These are phyloP conservation scores for Tapirus indicus DNA, from an alignment of 2,797 vertebrate genomes.

Conservation along the genomic window DNA sequence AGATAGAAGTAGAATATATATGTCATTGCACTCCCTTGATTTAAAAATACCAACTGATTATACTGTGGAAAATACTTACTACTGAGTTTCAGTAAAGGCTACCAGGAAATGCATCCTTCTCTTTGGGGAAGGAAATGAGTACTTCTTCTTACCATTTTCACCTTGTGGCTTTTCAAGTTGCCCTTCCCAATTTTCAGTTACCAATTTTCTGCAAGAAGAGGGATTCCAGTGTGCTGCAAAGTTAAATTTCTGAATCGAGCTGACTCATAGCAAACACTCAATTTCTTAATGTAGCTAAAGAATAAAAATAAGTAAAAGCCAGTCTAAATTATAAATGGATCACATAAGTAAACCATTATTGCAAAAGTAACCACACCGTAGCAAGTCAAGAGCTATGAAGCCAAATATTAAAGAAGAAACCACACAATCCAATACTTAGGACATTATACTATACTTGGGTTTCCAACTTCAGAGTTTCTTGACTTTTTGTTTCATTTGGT, in stretches of 20 bases:
- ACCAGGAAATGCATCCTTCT: background rate
- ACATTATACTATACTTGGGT: background rate
- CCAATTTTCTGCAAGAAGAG: background rate
- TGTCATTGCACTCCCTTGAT: background rate
- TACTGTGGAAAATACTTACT: background rate
- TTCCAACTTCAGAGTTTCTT: constrained; percentile 38
- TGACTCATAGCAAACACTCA: background rate
- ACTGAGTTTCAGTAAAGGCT: background rate
- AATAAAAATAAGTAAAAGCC: constrained; percentile 16
- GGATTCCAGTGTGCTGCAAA: background rate
- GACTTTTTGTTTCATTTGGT: constrained; percentile 63
- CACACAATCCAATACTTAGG: background rate
- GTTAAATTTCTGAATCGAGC: background rate
- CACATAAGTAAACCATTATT: background rate
- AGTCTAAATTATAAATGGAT: background rate
- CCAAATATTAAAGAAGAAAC: background rate
- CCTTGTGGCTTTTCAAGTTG: constrained; percentile 4
- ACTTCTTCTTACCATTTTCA: constrained; percentile 14
- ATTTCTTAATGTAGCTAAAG: background rate
- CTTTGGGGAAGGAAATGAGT: constrained; percentile 35
- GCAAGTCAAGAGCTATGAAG: background rate
- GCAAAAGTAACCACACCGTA: background rate
- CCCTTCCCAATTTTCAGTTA: constrained; percentile 46
- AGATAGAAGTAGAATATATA: background rate
- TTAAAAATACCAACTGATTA: constrained; percentile 9